These are phyloP conservation scores for Pterophyllum scalare DNA, from an alignment of 2,113 vertebrate species.

Conservation along the genomic window DNA sequence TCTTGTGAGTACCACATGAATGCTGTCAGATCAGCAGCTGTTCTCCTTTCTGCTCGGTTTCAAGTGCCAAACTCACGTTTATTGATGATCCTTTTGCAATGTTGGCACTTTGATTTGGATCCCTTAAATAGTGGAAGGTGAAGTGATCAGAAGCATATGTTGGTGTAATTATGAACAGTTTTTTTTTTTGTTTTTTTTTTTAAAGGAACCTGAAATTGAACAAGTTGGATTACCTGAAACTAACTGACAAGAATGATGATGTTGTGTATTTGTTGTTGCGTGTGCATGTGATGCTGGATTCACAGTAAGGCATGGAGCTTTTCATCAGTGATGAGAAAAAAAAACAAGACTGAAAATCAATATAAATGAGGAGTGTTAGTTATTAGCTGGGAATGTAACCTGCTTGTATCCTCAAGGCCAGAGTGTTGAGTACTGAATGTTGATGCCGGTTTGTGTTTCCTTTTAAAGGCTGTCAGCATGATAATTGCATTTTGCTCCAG, in stretches of 20 bases:
- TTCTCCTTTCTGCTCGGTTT: not conserved
- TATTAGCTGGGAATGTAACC: not conserved
- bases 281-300: not conserved
- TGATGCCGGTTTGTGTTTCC: not conserved
- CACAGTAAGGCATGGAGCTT: not conserved
- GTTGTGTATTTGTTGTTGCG: not conserved
- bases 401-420: not conserved
- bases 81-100: not conserved
- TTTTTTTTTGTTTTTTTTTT: not conserved
- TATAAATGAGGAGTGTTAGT: not conserved
- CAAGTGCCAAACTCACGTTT: not conserved
- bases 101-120: not conserved
- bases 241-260: not conserved
- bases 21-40: not conserved
- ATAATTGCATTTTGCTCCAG: not conserved
- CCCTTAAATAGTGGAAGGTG: not conserved
- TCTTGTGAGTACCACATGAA: not conserved
- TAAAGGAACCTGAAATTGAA: not conserved
- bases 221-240: not conserved
- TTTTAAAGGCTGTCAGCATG: not conserved
- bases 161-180: not conserved
- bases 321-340: not conserved
- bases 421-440: not conserved
- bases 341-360: constrained; percentile 1
- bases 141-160: not conserved